Base-by-base conservation (phyloP, 2,113 vertebrate genomes). In the Campylorhamphus procurvoides region DNA sequence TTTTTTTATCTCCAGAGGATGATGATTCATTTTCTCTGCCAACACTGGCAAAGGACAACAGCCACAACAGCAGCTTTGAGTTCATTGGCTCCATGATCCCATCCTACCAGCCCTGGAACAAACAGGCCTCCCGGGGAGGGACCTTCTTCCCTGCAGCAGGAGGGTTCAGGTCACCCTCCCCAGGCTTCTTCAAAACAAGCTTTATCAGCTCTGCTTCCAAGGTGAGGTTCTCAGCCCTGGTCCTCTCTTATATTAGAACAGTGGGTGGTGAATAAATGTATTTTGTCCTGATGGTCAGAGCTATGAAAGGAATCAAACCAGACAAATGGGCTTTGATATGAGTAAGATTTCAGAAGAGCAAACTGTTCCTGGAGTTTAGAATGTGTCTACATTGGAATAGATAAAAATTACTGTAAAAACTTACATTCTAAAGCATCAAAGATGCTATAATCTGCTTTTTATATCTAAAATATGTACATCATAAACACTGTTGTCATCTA, bases 1-100 rank as follows among this genome's bases (percentile, higher is more conserved):
- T 15, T 49, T 52, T 52, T 93, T 39, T 3, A 15, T 81, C 68
- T 96, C 87, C 96, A 99, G 99, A 99, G 85, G 99, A 99, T 82
- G 98, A 98, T 39, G 99, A 99, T 18, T 99, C 99, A 10, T 98
- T 98, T 73, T 98, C 98, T 50, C 87, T 98, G 14, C 97, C 98
- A 23, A 98, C 98, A 6, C 94, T 98, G 55, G 98, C 98, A 2
- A 99, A 99, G 93, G 99, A 99, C 59, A 99, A 97, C 94, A 99
- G 99, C 96, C 99, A 99, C 91, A 99, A 99, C 97, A 99, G 99
- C 97, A 99, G 99, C 97, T 99, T 99, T 93, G 99, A 99, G 92
- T 96, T 99, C 24, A 98, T 98, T 18, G 98, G 98, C 47, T 99
- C 99, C 84, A 99, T 99, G 97, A 99, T 99, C 73, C 99, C 99